phyloP scores from a whole-genome alignment of 2,113 vertebrate genomes.

The Syngnathus floridae region DNA sequence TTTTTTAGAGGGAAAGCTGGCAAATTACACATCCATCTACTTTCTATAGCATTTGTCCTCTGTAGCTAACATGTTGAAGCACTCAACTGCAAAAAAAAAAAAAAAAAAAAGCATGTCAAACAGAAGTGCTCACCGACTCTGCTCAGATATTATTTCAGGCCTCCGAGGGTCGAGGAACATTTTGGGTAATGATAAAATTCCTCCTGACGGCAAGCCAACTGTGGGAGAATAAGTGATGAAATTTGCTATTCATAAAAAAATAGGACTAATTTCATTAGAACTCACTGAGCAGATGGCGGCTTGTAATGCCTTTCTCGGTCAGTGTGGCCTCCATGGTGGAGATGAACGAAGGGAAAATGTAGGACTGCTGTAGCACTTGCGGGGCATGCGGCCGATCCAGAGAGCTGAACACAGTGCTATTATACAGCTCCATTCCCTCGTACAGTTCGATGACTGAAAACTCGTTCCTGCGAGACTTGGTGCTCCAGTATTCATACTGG shows the following conservation, averaged over 20 bases:
- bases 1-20: no score
- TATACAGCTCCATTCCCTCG: constrained; percentile 94
- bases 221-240: constrained; percentile 8
- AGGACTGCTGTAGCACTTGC: constrained; percentile 93
- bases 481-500: constrained; percentile 96
- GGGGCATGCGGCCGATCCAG: constrained; percentile 86
- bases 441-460: constrained; percentile 91
- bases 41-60: no score
- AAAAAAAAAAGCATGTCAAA: not conserved
- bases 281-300: constrained; percentile 91
- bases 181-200: constrained; percentile 92
- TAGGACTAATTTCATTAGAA: not conserved
- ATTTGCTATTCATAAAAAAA: not conserved
- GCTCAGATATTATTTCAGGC: constrained; percentile 86
- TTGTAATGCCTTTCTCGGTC: constrained; percentile 96
- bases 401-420: constrained; percentile 95
- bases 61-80: not conserved
- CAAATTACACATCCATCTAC: no score
- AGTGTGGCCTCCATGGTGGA: constrained; percentile 92
- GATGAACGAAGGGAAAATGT: constrained; percentile 93
- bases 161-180: constrained; percentile 94
- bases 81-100: not conserved
- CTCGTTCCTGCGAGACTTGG: constrained; percentile 90
- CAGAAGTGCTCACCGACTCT: constrained; percentile 80
- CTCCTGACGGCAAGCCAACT: constrained; percentile 93